Conservation (phyloP, 2,888 invertebrate species). For the Tenthredo amoena region DNA sequence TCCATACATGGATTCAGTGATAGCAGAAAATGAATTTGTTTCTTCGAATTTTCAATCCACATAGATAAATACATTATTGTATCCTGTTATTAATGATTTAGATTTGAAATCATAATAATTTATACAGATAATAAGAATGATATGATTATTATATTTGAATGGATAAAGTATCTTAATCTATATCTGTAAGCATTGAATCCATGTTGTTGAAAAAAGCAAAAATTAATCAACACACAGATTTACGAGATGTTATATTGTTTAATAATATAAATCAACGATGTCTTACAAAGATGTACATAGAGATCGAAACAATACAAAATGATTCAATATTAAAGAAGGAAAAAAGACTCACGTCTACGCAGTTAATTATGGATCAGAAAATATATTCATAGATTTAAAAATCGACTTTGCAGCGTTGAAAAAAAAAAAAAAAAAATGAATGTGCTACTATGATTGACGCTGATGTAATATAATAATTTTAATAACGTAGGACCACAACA, state of each 20-base stretch:
- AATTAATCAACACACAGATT: conserved; percentile 57
- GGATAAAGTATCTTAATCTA: neutral
- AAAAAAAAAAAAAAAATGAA: conserved; percentile 8
- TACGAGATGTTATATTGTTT: conserved; percentile 63
- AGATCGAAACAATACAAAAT: conserved; percentile 69
- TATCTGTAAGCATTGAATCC: conserved; percentile 18
- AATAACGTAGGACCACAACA: conserved; percentile 32
- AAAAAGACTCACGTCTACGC: neutral
- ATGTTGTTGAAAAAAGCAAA: conserved; percentile 29
- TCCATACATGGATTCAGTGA: conserved; percentile 3
- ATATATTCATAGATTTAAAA: conserved; percentile 31
- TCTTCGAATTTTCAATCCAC: neutral
- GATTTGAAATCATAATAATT: neutral
- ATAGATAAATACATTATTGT: neutral
- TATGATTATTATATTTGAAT: neutral
- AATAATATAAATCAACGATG: conserved; percentile 71
- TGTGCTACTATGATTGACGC: conserved; percentile 30
- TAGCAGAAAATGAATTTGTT: neutral
- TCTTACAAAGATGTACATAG: conserved; percentile 71
- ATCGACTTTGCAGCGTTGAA: neutral
- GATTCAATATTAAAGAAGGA: conserved; percentile 56
- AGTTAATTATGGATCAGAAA: conserved; percentile 19
- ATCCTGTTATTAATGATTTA: neutral
- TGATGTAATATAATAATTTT: conserved; percentile 35
- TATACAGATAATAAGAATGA: neutral